These are phyloP conservation scores for Euclidia mi DNA, from an alignment of 2,888 invertebrate species.

Conservation along the genomic window DNA sequence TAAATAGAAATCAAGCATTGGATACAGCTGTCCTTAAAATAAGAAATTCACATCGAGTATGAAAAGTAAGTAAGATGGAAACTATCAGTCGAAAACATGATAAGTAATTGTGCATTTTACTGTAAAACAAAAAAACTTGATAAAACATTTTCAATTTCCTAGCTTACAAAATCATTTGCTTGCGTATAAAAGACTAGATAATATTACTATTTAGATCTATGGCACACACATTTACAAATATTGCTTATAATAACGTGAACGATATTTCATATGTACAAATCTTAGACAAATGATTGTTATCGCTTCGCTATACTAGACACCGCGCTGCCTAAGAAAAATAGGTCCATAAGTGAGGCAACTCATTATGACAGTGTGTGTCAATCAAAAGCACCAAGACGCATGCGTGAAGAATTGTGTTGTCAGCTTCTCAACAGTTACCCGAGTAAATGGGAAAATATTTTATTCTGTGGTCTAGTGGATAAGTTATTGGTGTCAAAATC, in stretches of 20 bases:
- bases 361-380: no score
- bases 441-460: no score
- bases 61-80: background rate
- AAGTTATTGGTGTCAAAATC: no score
- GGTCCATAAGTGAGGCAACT: no score
- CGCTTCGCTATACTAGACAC: no score
- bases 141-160: background rate
- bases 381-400: no score
- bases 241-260: background rate
- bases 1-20: background rate
- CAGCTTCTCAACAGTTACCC: no score
- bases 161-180: constrained; percentile 2
- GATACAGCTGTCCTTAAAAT: background rate
- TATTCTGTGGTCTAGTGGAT: no score
- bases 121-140: background rate
- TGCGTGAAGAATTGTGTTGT: no score
- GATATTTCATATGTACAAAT: background rate
- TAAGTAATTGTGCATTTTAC: constrained; percentile 1
- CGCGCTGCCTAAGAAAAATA: no score
- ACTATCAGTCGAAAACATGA: background rate
- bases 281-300: no score
- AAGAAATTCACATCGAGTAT: constrained; percentile 1
- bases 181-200: constrained; percentile 30
- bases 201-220: constrained; percentile 28
- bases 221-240: constrained; percentile 49